These are phyloP conservation scores for Horisme vitalbata DNA, from an alignment of 2,888 invertebrate species.

Conservation along the genomic window DNA sequence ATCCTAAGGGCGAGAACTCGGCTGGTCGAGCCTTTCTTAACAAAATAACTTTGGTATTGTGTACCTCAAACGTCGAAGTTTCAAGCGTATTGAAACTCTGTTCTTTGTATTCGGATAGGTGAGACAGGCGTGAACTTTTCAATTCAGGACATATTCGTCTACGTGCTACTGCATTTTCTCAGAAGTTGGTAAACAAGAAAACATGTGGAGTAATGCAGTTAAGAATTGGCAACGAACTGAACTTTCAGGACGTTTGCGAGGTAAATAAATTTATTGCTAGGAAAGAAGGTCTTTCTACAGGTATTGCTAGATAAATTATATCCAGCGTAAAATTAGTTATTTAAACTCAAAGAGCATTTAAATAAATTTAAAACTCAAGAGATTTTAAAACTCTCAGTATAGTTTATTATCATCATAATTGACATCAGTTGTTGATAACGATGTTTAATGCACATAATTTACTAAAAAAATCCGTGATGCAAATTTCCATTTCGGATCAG, in stretches of 20 bases:
- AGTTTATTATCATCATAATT: no score
- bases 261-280: constrained; percentile 9
- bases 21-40: neutral
- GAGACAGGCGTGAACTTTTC: constrained; percentile 40
- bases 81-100: constrained; percentile 45
- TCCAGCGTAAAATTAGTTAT: no score
- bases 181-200: constrained; percentile 24
- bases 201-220: constrained; percentile 17
- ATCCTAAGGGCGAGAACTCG: neutral
- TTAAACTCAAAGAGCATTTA: no score
- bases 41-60: constrained; percentile 31
- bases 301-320: no score
- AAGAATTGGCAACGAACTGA: constrained; percentile 15
- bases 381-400: no score
- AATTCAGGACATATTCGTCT: constrained; percentile 26
- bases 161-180: constrained; percentile 18
- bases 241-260: constrained; percentile 4
- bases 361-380: no score
- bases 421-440: no score
- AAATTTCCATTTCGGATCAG: no score
- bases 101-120: constrained; percentile 41
- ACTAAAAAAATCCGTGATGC: no score
- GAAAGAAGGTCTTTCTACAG: neutral
- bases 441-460: no score
- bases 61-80: constrained; percentile 43